These are phyloP conservation scores for Pongo abelii DNA, from an alignment of 2,113 vertebrate species.

Conservation along the genomic window DNA sequence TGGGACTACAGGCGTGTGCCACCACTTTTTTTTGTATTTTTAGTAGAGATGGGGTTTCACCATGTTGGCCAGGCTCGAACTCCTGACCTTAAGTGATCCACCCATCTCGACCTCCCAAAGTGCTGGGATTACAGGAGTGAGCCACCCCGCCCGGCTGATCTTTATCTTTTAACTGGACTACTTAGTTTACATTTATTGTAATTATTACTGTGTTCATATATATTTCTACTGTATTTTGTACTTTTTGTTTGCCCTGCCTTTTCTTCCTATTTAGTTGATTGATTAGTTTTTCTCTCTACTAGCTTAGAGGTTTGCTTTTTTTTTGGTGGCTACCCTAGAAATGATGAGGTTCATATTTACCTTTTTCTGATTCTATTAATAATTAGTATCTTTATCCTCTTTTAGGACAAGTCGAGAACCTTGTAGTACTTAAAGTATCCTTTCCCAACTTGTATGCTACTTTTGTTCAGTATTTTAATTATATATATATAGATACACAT, in stretches of 20 bases:
- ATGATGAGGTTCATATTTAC: background rate
- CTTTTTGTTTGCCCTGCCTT: background rate
- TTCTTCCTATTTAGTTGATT: background rate
- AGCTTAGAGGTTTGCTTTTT: no score
- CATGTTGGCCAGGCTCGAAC: no score
- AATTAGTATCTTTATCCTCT: background rate
- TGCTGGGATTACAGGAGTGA: no score
- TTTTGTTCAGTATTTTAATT: background rate
- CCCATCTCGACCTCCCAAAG: no score
- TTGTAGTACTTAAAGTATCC: background rate
- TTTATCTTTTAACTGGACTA: background rate
- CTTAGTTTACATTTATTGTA: background rate
- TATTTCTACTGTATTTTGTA: background rate
- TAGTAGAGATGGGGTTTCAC: no score
- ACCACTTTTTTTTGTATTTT: no score
- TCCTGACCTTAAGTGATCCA: no score
- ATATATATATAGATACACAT: no score
- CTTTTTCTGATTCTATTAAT: background rate
- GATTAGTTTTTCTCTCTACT: background rate
- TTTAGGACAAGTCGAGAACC: background rate
- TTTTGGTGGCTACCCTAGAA: background rate
- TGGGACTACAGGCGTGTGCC: no score
- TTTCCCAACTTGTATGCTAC: background rate
- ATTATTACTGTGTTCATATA: background rate
- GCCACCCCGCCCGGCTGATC: background rate